phyloP scores from a whole-genome alignment of 2,797 vertebrate species.

The Helostoma temminkii region DNA sequence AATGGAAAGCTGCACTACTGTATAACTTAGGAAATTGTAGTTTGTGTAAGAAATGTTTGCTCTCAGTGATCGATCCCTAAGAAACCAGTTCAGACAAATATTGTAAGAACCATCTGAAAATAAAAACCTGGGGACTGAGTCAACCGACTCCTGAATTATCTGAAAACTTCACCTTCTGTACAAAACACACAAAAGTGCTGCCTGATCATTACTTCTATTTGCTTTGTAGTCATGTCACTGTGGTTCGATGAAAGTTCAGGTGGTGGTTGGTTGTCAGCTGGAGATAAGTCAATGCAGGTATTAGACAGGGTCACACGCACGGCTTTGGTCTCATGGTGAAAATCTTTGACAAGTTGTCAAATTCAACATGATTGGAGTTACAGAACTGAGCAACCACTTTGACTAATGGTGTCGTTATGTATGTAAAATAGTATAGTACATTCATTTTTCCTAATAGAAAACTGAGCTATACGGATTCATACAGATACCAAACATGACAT shows the following conservation, averaged over 20 bases:
- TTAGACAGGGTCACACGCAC: background rate
- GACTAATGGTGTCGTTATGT: too few species aligned
- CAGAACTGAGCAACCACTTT: too few species aligned
- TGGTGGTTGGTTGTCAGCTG: background rate
- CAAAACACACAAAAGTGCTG: background rate
- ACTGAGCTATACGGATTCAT: too few species aligned
- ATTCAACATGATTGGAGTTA: too few species aligned
- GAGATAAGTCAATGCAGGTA: background rate
- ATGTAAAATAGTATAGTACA: background rate
- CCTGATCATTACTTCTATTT: slow-evolving; percentile 3
- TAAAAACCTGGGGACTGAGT: too few species aligned
- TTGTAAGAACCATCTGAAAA: too few species aligned
- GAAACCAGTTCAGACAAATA: too few species aligned
- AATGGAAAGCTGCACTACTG: background rate
- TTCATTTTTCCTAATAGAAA: background rate
- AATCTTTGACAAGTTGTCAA: too few species aligned
- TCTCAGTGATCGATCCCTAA: too few species aligned
- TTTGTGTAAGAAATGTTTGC: too few species aligned
- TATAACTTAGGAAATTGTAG: too few species aligned
- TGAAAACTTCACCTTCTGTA: background rate
- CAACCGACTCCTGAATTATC: background rate
- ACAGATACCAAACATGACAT: too few species aligned
- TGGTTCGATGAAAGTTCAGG: background rate
- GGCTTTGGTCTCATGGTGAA: background rate
- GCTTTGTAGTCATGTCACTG: background rate